These are phyloP conservation scores for Drosophila sproati DNA, from an alignment of 1,140 invertebrate genomes.

Conservation along the genomic window DNA sequence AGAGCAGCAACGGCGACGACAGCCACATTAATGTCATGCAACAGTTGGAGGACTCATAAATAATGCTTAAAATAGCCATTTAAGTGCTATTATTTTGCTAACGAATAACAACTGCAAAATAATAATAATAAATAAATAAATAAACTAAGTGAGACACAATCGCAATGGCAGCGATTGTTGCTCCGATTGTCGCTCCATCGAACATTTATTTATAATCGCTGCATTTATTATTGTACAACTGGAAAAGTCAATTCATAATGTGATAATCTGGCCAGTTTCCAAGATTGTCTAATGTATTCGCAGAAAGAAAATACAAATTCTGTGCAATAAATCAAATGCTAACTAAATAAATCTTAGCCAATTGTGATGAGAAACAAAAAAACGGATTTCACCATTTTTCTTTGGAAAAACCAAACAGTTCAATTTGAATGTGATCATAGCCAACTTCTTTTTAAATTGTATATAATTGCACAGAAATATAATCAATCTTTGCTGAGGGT, in stretches of 20 bases:
- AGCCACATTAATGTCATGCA: conserved; percentile 61
- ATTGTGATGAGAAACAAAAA: too few species aligned
- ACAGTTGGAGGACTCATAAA: conserved; percentile 65
- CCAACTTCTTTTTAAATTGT: too few species aligned
- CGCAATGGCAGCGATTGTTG: conserved; percentile 34
- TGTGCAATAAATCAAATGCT: too few species aligned
- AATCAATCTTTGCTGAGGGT: too few species aligned
- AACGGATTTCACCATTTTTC: too few species aligned
- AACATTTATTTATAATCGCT: conserved; percentile 28
- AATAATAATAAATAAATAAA: conserved; percentile 39
- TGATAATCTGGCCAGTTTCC: not conserved
- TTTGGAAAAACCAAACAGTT: too few species aligned
- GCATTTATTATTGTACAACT: conserved; percentile 23
- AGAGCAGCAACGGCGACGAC: conserved; percentile 32
- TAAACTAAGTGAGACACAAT: conserved; percentile 51
- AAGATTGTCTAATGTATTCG: conserved; percentile 3
- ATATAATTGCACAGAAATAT: too few species aligned
- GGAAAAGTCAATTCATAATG: conserved; percentile 19
- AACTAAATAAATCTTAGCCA: too few species aligned
- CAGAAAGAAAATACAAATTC: not conserved
- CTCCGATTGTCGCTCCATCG: conserved; percentile 6
- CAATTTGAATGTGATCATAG: too few species aligned
- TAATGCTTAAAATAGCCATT: conserved; percentile 76
- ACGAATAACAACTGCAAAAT: conserved; percentile 19
- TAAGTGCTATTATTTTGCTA: conserved; percentile 64